Evolutionary conservation across 2,113 vertebrate species (phyloP), one percentile per base, ranked within the genome.

Genomic region (Syngnathus typhle): DNA sequence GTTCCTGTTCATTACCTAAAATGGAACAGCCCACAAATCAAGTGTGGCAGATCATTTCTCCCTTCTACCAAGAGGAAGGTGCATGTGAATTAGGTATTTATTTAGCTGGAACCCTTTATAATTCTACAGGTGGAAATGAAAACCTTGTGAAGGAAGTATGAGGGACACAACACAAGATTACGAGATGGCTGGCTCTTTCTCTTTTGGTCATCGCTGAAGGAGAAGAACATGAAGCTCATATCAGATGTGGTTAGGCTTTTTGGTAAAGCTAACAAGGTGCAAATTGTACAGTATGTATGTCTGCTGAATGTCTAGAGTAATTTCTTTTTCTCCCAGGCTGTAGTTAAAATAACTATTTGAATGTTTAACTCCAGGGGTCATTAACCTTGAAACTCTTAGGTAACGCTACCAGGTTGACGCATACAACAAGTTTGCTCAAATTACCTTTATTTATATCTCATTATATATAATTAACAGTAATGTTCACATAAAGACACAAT

Each of bases 11-110:
- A 84, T 86, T 83, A 82, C 83, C 75, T 74, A 78, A 87, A 88
- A 86, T 84, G 72, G 77, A 88, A 76, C 73, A 73, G 70, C 67
- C 79, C 76, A 77, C 82, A 87, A 89, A 91, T 89, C 78, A 84
- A 85, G 64, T 82, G 74, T 85, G 84, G 67, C 85, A 86, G 85
- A 71, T 71, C 60, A 74, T 86, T 88, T 86, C 72, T 71, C 64
- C 66, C 66, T 61, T 64, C 46, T 66, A 61, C 74, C 75, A 87
- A 81, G 77, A 76, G 58, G 80, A 85, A 78, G 78, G 77, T 88
- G 82, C 82, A 78, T 81, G 83, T 87, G 89, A 85, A 88, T 88
- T 87, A 82, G 74, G 68, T 89, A 82, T 89, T 89, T 88, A 76
- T 85, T 85, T 88, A 90, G 88, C 87, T 89, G 87, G 78, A 73